Base-by-base conservation (phyloP, 2,888 invertebrate species). In the Ptycholaimellus sp. region DNA sequence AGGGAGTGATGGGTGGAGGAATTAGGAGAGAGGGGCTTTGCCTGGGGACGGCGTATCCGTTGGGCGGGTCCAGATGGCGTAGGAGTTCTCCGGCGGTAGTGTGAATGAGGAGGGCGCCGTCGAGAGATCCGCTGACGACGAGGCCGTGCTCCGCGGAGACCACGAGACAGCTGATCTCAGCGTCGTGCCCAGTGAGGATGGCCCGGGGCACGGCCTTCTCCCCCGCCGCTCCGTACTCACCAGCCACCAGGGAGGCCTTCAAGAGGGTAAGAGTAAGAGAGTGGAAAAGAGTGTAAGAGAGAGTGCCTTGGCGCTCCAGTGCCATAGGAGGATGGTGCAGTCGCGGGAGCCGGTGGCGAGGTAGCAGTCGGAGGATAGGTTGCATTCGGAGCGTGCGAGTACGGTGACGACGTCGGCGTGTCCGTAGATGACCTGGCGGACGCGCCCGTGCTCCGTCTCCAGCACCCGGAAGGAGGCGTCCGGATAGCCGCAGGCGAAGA, bases 341-440 rank as follows among this genome's bases (percentile, higher is more conserved):
- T 99, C 96, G 33, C 83, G 80, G 19, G 85, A 83, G 18, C 96
- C 96, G 0, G 87, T 87, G 1, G 90, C 90, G 48, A 96, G 76
- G 65, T 93, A 96, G 62, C 93, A 96, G 65, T 96, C 93, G 1
- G 83, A 81, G n/a, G 83, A 85, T 47, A 93, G 81, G 64, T 87
- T 90, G 64, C 90, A 90, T 63, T 99, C 96, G 2, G 87, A 90
- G 35, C 93, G 72, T 1, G 87, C 81, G 49, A 96, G 69, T 63
- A 93, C 93, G 11, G 93, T 93, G 48, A 96, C 96, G 37, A 96
- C 83, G 43, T 90, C 93, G 63, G 85, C 90, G 65, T 99, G 96
- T 0, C 93, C 96, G 64, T 87, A 96, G 37, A 99, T 75, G 49
- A 93, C 90, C 65, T 99, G 96, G 31, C 83, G 78, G 56, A 93